Conservation (phyloP, 2,797 vertebrate genomes). For the Microtus agrestis region DNA sequence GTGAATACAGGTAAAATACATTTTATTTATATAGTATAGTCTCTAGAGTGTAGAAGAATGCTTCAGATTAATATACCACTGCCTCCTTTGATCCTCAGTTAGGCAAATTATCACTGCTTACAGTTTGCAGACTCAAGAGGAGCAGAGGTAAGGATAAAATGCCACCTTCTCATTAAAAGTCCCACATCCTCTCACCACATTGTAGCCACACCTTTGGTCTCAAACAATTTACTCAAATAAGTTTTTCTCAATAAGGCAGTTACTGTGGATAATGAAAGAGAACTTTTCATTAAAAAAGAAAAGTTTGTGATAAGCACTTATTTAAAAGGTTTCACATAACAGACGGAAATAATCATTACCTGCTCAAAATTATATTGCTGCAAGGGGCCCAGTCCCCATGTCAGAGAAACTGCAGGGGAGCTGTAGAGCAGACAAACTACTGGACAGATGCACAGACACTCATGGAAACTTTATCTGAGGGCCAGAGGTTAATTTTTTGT, state of each 20-base stretch:
- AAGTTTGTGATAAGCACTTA: not conserved
- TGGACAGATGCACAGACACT: not conserved
- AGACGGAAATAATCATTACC: not conserved
- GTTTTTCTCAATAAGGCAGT: not conserved
- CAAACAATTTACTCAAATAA: not conserved
- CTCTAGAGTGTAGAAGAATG: not conserved
- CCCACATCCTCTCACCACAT: not conserved
- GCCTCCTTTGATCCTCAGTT: not conserved
- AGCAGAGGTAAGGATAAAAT: conserved; percentile 1
- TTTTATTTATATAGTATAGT: not conserved
- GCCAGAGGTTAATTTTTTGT: not conserved
- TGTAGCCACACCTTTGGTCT: not conserved
- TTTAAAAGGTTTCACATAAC: not conserved
- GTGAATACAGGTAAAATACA: conserved; percentile 91
- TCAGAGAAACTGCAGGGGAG: not conserved
- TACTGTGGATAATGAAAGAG: not conserved
- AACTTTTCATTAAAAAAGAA: not conserved
- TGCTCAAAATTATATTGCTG: not conserved
- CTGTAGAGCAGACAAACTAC: not conserved
- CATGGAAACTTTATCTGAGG: not conserved
- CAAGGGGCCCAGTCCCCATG: not conserved
- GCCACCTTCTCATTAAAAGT: not conserved
- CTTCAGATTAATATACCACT: not conserved
- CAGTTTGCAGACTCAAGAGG: not conserved
- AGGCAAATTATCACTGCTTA: not conserved